Base-by-base conservation (phyloP, 2,888 invertebrate genomes). In the Caradrina kadenii region DNA sequence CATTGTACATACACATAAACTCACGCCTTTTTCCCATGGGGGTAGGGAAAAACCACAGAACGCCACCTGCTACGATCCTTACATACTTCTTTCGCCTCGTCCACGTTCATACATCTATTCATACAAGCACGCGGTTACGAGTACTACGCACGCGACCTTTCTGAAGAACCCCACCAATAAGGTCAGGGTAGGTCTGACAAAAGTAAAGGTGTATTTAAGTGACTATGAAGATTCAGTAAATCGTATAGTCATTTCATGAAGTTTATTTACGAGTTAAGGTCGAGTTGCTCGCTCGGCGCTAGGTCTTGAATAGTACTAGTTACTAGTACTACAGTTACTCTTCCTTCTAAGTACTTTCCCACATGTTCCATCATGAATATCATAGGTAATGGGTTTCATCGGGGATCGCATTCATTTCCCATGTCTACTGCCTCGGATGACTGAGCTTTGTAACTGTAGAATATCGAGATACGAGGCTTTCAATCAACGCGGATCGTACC, bases 391-490 rank as follows among this genome's bases (percentile, higher is more conserved):
- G 73, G 74, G 85, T 81, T 83, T 79, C 86, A 85, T 77, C 62
- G 64, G 66, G 63, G 59, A 71, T 65, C 66, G 81, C 65, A 76
- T 79, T 79, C 82, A 81, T 87, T 90, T 91, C 91, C 90, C 91
- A 91, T 88, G 89, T 88, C 88, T 86, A 79, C 69, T 74, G 88
- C 86, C 84, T 89, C 86, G 90, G 89, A 80, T 88, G 89, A 87
- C 80, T 88, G 61, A 79, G 86, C 78, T 88, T 84, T 85, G 82
- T 90, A 89, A 90, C 89, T 85, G 89, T 89, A 83, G 73, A 75
- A 82, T 81, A 85, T 84, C 81, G 79, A 78, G 73, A 69, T 68
- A 76, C 60, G 64, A 79, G 73, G 67, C 70, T 80, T 83, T 83
- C 79, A 70, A 78, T 81, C 86, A 80, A 65, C 81, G 58, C 59